A percentile compares a stretch with the other conserved stretches of the same genome.
These are phyloP conservation scores for Teleogryllus oceanicus DNA, from an alignment of 2,888 invertebrate species.

Conservation along the genomic window DNA sequence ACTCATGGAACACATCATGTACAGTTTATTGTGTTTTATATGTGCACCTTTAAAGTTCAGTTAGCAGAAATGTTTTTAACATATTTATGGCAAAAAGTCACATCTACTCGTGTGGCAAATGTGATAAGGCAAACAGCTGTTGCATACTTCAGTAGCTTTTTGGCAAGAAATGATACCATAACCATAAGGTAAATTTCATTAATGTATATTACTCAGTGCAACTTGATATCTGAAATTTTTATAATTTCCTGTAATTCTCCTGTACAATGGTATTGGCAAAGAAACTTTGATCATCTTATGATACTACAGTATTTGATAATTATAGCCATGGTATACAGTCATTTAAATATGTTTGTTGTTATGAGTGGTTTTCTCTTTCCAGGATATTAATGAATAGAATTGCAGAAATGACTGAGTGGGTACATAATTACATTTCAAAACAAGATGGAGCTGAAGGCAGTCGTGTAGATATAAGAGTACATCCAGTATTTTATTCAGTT, in stretches of 20 bases:
- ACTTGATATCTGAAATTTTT: conserved; percentile 18
- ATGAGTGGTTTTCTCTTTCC: conserved; percentile 41
- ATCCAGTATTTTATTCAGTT: conserved; percentile 85
- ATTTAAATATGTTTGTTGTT: not conserved
- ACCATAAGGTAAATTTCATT: conserved; percentile 56
- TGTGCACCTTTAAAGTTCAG: conserved; percentile 62
- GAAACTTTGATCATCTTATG: not conserved
- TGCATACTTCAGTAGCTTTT: conserved; percentile 71
- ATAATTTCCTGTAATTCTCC: too few relatives aligned
- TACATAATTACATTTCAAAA: conserved; percentile 73
- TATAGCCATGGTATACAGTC: too few relatives aligned
- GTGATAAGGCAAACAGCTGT: conserved; percentile 66
- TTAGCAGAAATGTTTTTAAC: conserved; percentile 64
- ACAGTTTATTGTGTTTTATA: conserved; percentile 72
- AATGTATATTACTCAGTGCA: conserved; percentile 34
- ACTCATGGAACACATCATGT: conserved; percentile 78
- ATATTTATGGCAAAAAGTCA: conserved; percentile 71
- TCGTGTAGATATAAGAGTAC: conserved; percentile 63
- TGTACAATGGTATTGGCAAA: too few relatives aligned
- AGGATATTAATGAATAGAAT: conserved; percentile 65
- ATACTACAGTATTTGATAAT: too few relatives aligned
- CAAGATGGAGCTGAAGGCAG: conserved; percentile 57
- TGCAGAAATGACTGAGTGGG: conserved; percentile 74
- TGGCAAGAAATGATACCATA: conserved; percentile 65
- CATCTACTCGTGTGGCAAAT: conserved; percentile 60